Evolutionary conservation across 64 coral and sea anemone genomes (phyloP), one percentile per base, ranked within the genome.

Genomic region (Orbicella faveolata): DNA sequence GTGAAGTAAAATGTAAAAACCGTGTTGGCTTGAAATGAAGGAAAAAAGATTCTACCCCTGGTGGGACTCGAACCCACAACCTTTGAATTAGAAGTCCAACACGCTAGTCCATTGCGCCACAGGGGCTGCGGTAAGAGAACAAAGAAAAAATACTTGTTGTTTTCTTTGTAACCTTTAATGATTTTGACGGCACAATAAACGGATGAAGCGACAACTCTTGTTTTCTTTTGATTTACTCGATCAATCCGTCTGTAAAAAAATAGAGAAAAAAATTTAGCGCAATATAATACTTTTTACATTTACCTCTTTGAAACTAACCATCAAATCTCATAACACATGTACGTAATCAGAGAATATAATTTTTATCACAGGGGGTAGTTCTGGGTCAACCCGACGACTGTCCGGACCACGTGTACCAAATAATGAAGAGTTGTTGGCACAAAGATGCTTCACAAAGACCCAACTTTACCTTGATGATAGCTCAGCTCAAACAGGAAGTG

Each of bases 351-450:
- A 53, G 52, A 53, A 53, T 53, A 21, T 20, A 21, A 30, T n/a
- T 70, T 85, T 19, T 41, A 7, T 62, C 54, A 11, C 66, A 99
- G 94, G 97, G 97, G n/a, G 86, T 99, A 72, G 74, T 94, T 44
- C 97, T 99, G 6, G 97, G 94, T 0, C 90, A 93, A n/a, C 97
- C 97, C 1, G 97, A 99, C 6, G 89, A 93, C 18, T 99, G 97
- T 73, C 93, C 94, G 15, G 85, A 92, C 4, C 91, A 93, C 44
- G 90, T 99, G 36, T 99, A 96, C 66, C 87, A 86, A 55, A 72
- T 99, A 36, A 99, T 99, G 97, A 99, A 96, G 78, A 93, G 9
- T 74, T 99, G 97, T 52, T 99, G 97, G 97, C 82, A 93, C 26
- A 91, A 86, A 35, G 94, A 99, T 8, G 88, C 91, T 12, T 59